phyloP scores from a whole-genome alignment of 2,888 invertebrate species.

The Hypselothyrea guttata region DNA sequence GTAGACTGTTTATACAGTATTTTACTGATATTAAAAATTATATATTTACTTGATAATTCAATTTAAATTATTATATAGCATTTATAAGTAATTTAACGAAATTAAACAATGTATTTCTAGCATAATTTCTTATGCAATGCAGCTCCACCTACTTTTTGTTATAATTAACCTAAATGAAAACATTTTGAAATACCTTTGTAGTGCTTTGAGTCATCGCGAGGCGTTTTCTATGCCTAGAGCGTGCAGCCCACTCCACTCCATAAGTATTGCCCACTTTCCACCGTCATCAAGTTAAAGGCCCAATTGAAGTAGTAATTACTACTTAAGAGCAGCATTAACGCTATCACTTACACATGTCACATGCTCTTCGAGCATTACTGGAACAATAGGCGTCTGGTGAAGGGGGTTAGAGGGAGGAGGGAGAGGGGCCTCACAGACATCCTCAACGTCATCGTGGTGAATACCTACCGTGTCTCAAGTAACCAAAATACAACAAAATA shows the following conservation, averaged over 20 bases:
- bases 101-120: too few species aligned
- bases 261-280: background rate
- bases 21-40: too few species aligned
- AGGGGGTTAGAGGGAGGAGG: background rate
- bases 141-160: too few species aligned
- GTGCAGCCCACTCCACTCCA: background rate
- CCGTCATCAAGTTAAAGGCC: conserved; percentile 15
- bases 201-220: background rate
- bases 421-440: conserved; percentile 5
- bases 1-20: too few species aligned
- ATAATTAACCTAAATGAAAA: background rate
- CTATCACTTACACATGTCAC: conserved; percentile 78
- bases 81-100: too few species aligned
- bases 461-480: conserved; percentile 25
- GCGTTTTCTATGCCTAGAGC: background rate
- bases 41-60: too few species aligned
- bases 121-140: too few species aligned
- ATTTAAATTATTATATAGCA: too few species aligned
- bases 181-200: conserved; percentile 8
- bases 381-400: conserved; percentile 59
- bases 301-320: conserved; percentile 77
- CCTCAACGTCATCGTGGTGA: conserved; percentile 29
- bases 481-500: conserved; percentile 60
- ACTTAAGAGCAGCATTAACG: conserved; percentile 76
- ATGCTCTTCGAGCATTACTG: conserved; percentile 69